phyloP scores from a whole-genome alignment of 2,888 invertebrate species.

The Eristalis tenax region DNA sequence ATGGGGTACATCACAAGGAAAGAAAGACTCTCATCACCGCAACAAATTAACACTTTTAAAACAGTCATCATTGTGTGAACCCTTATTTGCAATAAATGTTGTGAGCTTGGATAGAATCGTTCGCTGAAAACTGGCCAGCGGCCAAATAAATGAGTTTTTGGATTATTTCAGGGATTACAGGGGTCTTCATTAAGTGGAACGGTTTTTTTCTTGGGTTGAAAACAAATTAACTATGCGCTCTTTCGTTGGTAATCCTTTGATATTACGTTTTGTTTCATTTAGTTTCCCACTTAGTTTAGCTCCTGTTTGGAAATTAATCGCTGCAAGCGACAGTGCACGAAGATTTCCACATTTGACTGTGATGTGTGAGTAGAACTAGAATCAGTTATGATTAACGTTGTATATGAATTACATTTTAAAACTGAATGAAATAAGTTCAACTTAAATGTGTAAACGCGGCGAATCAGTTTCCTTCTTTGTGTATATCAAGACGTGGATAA shows the following conservation, averaged over 20 bases:
- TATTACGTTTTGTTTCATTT: not conserved
- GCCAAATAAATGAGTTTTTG: not conserved
- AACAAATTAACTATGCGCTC: not conserved
- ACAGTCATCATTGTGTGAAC: not conserved
- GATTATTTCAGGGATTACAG: not conserved
- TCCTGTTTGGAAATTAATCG: not conserved
- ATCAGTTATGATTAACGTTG: no score
- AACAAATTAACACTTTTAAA: constrained; percentile 1
- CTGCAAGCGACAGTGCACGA: not conserved
- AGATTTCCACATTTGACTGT: not conserved
- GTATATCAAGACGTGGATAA: no score
- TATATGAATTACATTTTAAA: no score
- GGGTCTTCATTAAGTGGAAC: not conserved
- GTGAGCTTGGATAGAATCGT: not conserved
- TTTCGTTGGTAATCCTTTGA: not conserved
- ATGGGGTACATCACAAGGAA: not conserved
- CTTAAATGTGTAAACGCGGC: no score
- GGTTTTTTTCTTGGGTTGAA: not conserved
- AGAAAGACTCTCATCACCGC: not conserved
- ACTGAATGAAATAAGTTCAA: no score
- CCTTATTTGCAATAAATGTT: not conserved
- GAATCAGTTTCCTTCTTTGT: no score
- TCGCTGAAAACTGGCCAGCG: not conserved
- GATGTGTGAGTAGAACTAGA: no score
- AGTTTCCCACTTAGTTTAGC: not conserved